Evolutionary conservation across 2,888 invertebrate species (phyloP), one percentile per base, ranked within the genome.

Genomic region (Limulus polyphemus): DNA sequence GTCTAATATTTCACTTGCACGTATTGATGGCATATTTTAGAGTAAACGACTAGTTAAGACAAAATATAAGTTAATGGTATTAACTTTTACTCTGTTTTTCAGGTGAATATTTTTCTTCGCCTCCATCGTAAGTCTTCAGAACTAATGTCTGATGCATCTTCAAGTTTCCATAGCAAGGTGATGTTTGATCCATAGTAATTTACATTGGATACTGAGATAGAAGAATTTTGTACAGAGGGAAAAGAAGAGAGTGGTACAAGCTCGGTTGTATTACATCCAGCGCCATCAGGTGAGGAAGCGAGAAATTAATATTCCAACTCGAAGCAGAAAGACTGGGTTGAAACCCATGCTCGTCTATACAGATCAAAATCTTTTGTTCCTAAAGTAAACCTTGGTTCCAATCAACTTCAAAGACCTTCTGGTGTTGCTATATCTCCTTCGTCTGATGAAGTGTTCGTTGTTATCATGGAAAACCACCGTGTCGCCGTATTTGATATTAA

Each of bases 341-440:
- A 58, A 11, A 9, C 17, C 2, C 58, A 58, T 50, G 49, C 58
- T 49, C 49, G 58, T 14, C 17, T 49, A 9, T 56, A 75, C 70
- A 83, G 81, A 70, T 79, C 79, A 10, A 78, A 80, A 47, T 77
- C 75, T 65, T 71, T 55, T 32, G 49, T 77, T 11, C 81, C 83
- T 0, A 82, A 81, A 69, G 77, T 81, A 67, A 73, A 80, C 10
- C 62, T 46, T 80, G 82, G 81, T 77, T 79, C 51, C 80, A 82
- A 73, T 79, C 80, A 55, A 11, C 66, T 74, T 14, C 80, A 82
- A 1, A 78, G 86, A 69, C 87, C 87, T 0, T 81, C 84, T 32
- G 87, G 87, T 1, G 76, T 88, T 0, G 83, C 82, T 0, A 77
- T 84, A 12, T 80, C 84, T 49, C 83, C 83, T 0, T 84, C 84